Evolutionary conservation across 2,797 vertebrate genomes (phyloP).

Genomic region (Podargus strigoides): DNA sequence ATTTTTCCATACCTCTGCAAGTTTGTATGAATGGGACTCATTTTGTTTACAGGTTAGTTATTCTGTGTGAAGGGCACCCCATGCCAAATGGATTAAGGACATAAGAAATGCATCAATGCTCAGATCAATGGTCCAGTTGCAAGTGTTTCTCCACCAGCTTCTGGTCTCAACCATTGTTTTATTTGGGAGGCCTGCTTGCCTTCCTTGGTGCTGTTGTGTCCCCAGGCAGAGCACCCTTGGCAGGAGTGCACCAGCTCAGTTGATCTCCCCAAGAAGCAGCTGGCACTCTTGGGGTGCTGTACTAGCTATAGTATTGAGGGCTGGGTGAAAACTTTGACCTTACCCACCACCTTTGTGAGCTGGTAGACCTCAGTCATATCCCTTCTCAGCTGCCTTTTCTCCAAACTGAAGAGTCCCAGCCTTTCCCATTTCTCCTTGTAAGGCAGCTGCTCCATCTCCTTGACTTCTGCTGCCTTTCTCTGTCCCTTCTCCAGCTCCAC

Average conservation of each 20-base stretch:
- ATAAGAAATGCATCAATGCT: neutral
- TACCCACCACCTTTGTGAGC: neutral
- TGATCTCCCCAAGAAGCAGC: neutral
- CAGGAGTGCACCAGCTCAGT: neutral
- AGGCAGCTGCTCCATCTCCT: neutral
- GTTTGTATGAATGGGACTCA: neutral
- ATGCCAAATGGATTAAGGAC: neutral
- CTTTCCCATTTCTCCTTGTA: neutral
- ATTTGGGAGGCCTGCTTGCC: neutral
- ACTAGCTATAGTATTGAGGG: fast-evolving
- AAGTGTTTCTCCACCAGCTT: neutral
- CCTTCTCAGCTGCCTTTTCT: neutral
- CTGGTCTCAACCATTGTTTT: neutral
- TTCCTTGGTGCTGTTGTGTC: neutral
- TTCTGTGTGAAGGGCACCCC: neutral
- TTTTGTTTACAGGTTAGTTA: neutral
- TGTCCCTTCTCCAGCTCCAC: neutral
- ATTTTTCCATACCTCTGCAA: neutral
- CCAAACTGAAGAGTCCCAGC: neutral
- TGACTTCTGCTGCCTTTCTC: neutral
- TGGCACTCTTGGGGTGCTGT: neutral
- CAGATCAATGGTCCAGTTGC: neutral
- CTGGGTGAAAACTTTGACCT: neutral
- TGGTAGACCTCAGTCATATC: neutral
- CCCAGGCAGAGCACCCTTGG: neutral